Base-by-base conservation (phyloP, 2,888 invertebrate genomes). In the Cerceris rybyensis region DNA sequence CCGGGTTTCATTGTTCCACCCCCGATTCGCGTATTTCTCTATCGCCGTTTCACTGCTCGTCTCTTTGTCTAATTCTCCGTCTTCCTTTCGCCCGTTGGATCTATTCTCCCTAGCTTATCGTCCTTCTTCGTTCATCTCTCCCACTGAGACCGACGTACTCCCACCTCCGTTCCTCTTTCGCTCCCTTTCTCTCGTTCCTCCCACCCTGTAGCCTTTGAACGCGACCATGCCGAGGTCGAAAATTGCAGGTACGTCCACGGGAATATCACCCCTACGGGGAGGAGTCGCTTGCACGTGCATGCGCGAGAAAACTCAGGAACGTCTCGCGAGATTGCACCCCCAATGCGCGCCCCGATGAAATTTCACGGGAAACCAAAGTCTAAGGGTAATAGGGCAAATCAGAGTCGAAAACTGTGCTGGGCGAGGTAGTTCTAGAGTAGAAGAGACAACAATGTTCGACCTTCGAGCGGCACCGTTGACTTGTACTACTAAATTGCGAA, bases 221-320 rank as follows among this genome's bases (percentile, higher is more conserved):
- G 17, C n/a, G 64, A 17, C 14, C 8, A 58, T 63, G 9, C 4
- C 69, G 64, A 73, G 70, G 81, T 60, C 66, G 77, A 82, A 63
- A 79, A 67, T 87, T 49, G 57, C 46, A 14, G 46, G 52, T 58
- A 46, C 85, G 83, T 41, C 13, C 79, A 54, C 39, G 58, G 80
- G 66, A 86, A 76, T 74, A 43, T 68, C 79, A 50, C 16, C 73
- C 59, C 28, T 78, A 77, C 54, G 17, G 7, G 58, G 57, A 17
- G 13, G 14, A 6, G n/a, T 61, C n/a, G 72, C 78, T 71, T 80
- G 66, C 79, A 73, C 52, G 86, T 81, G 63, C 80, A 82, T 85
- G 86, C 87, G 85, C 85, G 67, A 71, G 57, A 16, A 42, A 50
- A 54, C 9, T 13, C 85, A 85, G 80, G 43, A 57, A 17, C 78